Conservation (phyloP, 2,797 vertebrate genomes). For the Mycteria americana region DNA sequence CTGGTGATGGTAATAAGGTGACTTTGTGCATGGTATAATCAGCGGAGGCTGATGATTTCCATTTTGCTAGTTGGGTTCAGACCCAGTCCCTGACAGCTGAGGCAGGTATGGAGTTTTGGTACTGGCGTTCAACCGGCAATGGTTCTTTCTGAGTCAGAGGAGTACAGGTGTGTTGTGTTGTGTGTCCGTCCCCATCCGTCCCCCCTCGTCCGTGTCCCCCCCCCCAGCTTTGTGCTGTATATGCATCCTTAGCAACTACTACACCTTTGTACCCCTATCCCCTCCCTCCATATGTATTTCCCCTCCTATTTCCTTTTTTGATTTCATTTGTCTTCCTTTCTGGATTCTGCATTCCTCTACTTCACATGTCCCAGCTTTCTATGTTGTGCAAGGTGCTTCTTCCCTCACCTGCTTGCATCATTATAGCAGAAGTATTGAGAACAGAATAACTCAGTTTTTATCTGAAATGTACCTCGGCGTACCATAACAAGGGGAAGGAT, state of each 20-base stretch:
- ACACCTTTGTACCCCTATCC: background rate
- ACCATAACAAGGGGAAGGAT: background rate
- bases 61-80: background rate
- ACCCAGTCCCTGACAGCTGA: background rate
- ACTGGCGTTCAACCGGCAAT: background rate
- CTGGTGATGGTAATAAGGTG: background rate
- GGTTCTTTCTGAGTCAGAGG: background rate
- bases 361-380: background rate
- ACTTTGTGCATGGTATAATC: background rate
- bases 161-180: no score
- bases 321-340: background rate
- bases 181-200: no score
- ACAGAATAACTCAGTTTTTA: background rate
- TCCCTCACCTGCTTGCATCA: background rate
- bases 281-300: background rate
- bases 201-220: no score
- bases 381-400: background rate
- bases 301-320: background rate
- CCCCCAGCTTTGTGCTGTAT: background rate
- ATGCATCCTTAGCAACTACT: background rate
- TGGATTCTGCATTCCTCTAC: background rate
- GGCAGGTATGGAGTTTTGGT: background rate
- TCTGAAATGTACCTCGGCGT: background rate
- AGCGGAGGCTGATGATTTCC: background rate
- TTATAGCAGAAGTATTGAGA: background rate